Percentiles rank a stretch among this genome's conserved stretches.
These are phyloP conservation scores for Junonia oenone DNA, from an alignment of 2,888 invertebrate species.

Conservation along the genomic window DNA sequence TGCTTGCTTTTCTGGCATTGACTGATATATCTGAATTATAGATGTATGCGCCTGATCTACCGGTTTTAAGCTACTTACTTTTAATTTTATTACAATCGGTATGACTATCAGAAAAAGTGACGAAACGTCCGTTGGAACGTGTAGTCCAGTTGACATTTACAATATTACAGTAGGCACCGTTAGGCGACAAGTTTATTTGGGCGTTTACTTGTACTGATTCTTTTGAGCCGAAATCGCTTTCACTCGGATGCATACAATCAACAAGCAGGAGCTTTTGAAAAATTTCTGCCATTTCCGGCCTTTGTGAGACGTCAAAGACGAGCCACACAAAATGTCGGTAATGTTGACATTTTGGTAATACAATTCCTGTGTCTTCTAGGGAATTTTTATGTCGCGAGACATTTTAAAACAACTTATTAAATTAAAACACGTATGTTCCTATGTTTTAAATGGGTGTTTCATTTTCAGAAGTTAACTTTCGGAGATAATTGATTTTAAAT, in stretches of 20 bases:
- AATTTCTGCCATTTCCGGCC: constrained; percentile 68
- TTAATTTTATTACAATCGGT: no score
- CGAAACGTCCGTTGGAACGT: no score
- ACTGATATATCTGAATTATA: no score
- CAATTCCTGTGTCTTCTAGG: background rate
- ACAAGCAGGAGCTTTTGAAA: constrained; percentile 73
- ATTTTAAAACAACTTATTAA: background rate
- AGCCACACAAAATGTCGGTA: constrained; percentile 18
- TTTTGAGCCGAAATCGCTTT: constrained; percentile 48
- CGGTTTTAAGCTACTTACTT: no score
- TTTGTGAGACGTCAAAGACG: constrained; percentile 51
- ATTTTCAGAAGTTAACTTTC: no score
- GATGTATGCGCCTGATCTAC: no score
- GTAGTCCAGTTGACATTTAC: no score
- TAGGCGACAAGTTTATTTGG: background rate
- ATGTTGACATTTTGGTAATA: background rate
- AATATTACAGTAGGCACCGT: background rate
- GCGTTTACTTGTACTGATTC: constrained; percentile 27
- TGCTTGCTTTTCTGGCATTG: no score
- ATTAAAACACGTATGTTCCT: background rate
- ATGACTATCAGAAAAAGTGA: no score
- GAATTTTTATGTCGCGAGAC: no score
- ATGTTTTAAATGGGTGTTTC: no score
- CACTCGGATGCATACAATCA: constrained; percentile 76
- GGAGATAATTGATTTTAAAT: no score